Evolutionary conservation across 2,797 vertebrate species (phyloP).

Genomic region (Betta splendens): DNA sequence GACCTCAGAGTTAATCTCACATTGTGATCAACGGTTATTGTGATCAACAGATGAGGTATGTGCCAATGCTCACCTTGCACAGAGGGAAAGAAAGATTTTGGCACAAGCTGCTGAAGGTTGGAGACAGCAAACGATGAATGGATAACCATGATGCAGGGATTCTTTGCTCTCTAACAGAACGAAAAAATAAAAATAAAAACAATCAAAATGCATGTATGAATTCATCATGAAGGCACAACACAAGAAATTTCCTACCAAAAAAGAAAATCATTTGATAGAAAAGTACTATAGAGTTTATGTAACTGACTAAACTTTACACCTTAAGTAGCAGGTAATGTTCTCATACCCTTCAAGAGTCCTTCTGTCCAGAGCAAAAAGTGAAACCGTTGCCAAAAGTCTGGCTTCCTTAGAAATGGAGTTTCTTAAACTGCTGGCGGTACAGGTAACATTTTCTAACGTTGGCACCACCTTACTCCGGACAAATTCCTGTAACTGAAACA

Average conservation of each 20-base stretch:
- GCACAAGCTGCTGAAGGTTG: slow-evolving; percentile 70
- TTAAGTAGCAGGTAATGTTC: background rate
- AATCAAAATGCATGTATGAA: too few relatives aligned
- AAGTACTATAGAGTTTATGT: background rate
- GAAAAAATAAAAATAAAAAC: too few relatives aligned
- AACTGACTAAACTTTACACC: background rate
- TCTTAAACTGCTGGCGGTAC: slow-evolving; percentile 67
- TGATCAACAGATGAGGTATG: too few relatives aligned
- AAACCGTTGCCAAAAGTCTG: slow-evolving; percentile 74
- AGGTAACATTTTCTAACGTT: slow-evolving; percentile 63
- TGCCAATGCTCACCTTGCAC: slow-evolving; percentile 79
- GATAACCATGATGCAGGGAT: slow-evolving; percentile 78
- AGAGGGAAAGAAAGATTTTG: slow-evolving; percentile 74
- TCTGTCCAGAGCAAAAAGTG: slow-evolving; percentile 76
- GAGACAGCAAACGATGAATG: slow-evolving; percentile 75
- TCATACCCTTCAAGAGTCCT: slow-evolving; percentile 76
- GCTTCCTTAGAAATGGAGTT: slow-evolving; percentile 79
- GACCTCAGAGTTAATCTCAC: too few relatives aligned
- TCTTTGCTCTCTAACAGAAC: slow-evolving; percentile 56
- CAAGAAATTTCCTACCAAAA: too few relatives aligned
- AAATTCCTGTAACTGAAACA: slow-evolving; percentile 75
- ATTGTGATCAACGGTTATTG: too few relatives aligned
- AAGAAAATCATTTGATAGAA: background rate
- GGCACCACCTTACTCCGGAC: slow-evolving; percentile 66
- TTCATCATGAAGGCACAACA: background rate